Percentiles rank a stretch among this genome's conserved stretches.
phyloP scores from a whole-genome alignment of 2,888 invertebrate species.

The Microctonus brassicae region DNA sequence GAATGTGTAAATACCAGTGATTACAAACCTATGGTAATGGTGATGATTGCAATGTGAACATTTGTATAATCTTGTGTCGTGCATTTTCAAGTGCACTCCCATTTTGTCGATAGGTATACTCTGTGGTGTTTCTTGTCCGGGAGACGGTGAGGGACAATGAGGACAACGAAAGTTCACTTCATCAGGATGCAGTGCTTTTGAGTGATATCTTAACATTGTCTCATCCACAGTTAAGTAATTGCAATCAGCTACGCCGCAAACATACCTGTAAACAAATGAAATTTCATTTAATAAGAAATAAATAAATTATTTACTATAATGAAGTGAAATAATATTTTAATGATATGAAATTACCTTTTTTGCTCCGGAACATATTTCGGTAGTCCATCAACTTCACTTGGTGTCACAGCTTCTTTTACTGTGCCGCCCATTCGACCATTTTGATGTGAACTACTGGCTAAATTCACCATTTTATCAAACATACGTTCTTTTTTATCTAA shows the following conservation, averaged over 20 bases:
- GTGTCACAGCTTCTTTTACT: constrained; percentile 49
- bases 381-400: constrained; percentile 53
- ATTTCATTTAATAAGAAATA: background rate
- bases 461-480: constrained; percentile 88
- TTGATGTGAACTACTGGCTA: constrained; percentile 79
- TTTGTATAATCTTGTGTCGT: constrained; percentile 80
- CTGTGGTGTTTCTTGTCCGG: constrained; percentile 68
- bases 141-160: constrained; percentile 77
- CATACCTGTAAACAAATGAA: constrained; percentile 72
- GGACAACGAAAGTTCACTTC: constrained; percentile 77
- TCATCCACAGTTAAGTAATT: constrained; percentile 81
- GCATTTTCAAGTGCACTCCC: constrained; percentile 81
- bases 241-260: constrained; percentile 81
- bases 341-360: constrained; percentile 54
- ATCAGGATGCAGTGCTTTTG: constrained; percentile 79
- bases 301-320: background rate
- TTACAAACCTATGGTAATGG: constrained; percentile 73
- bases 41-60: constrained; percentile 80
- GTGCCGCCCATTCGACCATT: constrained; percentile 68
- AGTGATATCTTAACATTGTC: constrained; percentile 79
- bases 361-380: constrained; percentile 66
- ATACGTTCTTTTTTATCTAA: constrained; percentile 82
- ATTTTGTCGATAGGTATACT: constrained; percentile 75
- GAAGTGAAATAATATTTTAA: background rate
- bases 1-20: constrained; percentile 29